Conservation (phyloP, 2,113 vertebrate species). For the Alouatta palliata region DNA sequence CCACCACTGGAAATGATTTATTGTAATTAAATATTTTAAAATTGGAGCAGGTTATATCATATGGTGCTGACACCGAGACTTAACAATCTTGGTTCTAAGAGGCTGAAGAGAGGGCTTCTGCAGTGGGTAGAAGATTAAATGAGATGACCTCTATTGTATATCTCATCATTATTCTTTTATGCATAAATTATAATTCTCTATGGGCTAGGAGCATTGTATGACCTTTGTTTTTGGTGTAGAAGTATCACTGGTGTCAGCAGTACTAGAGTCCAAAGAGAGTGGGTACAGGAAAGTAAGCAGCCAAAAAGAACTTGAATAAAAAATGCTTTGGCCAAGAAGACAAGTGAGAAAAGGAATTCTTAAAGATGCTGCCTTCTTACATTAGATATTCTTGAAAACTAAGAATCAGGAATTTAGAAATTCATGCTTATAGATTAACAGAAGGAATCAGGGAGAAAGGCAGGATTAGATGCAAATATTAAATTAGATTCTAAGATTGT, state of each 20-base stretch:
- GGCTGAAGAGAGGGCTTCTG: not conserved
- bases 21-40: not conserved
- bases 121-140: too few relatives aligned
- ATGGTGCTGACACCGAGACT: not conserved
- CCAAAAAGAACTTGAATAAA: not conserved
- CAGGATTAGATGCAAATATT: not conserved
- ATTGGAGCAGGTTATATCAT: not conserved
- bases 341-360: not conserved
- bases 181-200: not conserved
- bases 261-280: not conserved
- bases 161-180: not conserved
- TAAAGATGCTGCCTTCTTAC: not conserved
- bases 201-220: not conserved
- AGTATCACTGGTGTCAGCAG: not conserved
- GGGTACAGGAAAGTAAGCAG: not conserved
- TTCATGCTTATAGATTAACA: not conserved
- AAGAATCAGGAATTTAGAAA: not conserved
- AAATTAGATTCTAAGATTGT: not conserved
- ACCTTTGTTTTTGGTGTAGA: not conserved
- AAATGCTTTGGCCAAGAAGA: not conserved
- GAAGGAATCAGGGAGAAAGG: not conserved
- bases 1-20: not conserved
- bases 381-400: not conserved
- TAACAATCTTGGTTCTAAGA: not conserved
- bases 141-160: not conserved